phyloP scores from a whole-genome alignment of 2,113 vertebrate genomes.

The Poecile atricapillus region DNA sequence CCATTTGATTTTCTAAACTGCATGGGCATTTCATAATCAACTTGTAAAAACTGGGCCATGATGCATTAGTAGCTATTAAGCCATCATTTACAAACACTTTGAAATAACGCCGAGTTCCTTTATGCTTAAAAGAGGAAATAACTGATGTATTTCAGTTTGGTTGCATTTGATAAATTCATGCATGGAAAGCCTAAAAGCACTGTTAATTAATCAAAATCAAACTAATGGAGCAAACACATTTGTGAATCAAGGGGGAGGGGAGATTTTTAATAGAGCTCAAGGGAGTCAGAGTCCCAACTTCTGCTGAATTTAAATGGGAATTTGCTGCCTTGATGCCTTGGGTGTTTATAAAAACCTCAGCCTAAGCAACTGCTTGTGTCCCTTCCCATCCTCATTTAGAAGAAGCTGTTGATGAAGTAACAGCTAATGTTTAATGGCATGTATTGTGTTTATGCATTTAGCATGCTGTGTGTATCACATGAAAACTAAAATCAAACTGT shows the following conservation, averaged over 20 bases:
- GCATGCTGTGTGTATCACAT: background rate
- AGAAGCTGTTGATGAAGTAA: background rate
- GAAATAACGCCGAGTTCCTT: slow-evolving; percentile 16
- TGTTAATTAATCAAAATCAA: slow-evolving; percentile 66
- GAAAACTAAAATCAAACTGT: background rate
- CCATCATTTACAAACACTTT: slow-evolving; percentile 60
- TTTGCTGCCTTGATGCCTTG: slow-evolving; percentile 23
- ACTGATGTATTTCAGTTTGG: slow-evolving; percentile 59
- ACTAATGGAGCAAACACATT: slow-evolving; percentile 43
- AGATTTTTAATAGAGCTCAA: slow-evolving; percentile 46
- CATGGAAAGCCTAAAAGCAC: slow-evolving; percentile 57
- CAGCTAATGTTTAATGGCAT: background rate
- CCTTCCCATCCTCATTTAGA: background rate
- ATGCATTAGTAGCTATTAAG: slow-evolving; percentile 64
- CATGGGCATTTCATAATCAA: slow-evolving; percentile 47
- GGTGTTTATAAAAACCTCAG: background rate
- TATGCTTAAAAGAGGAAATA: slow-evolving; percentile 60
- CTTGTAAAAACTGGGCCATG: slow-evolving; percentile 56
- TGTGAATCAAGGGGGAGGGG: slow-evolving; percentile 39
- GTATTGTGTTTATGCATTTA: background rate
- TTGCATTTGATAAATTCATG: slow-evolving; percentile 57
- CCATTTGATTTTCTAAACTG: slow-evolving; percentile 52
- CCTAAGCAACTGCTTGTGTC: background rate
- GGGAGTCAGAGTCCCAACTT: slow-evolving; percentile 30
- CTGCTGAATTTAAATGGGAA: slow-evolving; percentile 44